Evolutionary conservation across 2,888 invertebrate genomes (phyloP).

Genomic region (Andrena marginata): DNA sequence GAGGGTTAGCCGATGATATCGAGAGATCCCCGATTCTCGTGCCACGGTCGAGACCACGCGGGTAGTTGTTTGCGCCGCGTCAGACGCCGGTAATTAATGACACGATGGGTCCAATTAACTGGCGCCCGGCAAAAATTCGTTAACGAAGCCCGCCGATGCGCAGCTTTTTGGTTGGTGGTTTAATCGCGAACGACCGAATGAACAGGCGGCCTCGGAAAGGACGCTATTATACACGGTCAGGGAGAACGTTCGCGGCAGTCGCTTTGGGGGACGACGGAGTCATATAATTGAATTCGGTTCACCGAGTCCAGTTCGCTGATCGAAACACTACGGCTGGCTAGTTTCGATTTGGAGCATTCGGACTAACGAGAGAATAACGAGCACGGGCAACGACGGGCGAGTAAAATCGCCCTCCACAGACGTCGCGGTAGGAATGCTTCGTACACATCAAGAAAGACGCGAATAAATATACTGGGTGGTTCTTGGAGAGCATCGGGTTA

Average conservation of each 20-base stretch:
- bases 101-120: constrained; percentile 63
- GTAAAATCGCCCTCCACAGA: constrained; percentile 42
- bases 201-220: constrained; percentile 29
- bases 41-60: neutral
- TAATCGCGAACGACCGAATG: constrained; percentile 67
- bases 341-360: constrained; percentile 68
- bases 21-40: neutral
- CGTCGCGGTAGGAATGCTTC: constrained; percentile 38
- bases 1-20: neutral
- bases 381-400: constrained; percentile 62
- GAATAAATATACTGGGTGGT: constrained; percentile 32
- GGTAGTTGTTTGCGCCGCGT: constrained; percentile 11
- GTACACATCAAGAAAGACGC: constrained; percentile 31
- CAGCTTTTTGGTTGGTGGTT: constrained; percentile 46
- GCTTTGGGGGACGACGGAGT: constrained; percentile 69
- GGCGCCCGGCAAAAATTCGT: constrained; percentile 54
- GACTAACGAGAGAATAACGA: constrained; percentile 75
- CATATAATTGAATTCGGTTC: constrained; percentile 79
- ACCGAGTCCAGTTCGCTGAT: constrained; percentile 70
- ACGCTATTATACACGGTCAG: constrained; percentile 62
- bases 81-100: constrained; percentile 63
- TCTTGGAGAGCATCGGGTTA: neutral
- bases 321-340: constrained; percentile 76
- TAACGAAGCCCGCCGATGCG: constrained; percentile 62
- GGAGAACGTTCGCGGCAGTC: constrained; percentile 61